A percentile compares a stretch with the other conserved stretches of the same genome.
Evolutionary conservation across 1,140 invertebrate species (phyloP).

Genomic region (Brachystomella parvula): DNA sequence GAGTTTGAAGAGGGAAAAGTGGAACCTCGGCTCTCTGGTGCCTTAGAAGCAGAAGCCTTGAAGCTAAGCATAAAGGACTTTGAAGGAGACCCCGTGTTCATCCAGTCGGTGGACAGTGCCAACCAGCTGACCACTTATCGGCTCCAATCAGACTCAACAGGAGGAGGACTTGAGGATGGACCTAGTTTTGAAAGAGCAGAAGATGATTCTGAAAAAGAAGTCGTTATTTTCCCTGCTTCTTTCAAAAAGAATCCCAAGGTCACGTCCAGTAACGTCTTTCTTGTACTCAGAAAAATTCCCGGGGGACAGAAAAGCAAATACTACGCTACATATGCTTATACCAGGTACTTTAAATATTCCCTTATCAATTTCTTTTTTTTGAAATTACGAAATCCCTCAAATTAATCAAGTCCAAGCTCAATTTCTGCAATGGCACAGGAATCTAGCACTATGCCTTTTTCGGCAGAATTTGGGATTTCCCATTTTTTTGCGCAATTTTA

Average conservation of each 20-base stretch:
- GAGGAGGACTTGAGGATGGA: background rate
- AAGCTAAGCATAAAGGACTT: background rate
- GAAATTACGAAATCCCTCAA: background rate
- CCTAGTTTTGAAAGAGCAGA: background rate
- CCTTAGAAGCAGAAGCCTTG: background rate
- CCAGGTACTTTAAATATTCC: background rate
- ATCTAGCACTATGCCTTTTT: too few relatives aligned
- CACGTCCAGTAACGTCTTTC: background rate
- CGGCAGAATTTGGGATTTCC: too few relatives aligned
- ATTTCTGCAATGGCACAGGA: too few relatives aligned
- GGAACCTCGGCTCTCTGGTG: background rate
- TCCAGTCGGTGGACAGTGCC: background rate
- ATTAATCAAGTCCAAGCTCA: background rate
- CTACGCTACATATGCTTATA: background rate
- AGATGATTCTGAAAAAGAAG: background rate
- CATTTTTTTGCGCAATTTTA: too few relatives aligned
- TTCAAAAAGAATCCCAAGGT: background rate
- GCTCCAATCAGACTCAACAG: background rate
- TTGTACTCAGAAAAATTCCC: background rate
- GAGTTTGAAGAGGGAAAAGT: background rate
- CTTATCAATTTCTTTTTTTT: too few relatives aligned
- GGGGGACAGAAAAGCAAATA: background rate
- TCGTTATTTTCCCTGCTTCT: too few relatives aligned
- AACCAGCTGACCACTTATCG: background rate
- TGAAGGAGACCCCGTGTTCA: background rate